Conservation (phyloP, 2,888 invertebrate species). For the Drosophila bunnanda region DNA sequence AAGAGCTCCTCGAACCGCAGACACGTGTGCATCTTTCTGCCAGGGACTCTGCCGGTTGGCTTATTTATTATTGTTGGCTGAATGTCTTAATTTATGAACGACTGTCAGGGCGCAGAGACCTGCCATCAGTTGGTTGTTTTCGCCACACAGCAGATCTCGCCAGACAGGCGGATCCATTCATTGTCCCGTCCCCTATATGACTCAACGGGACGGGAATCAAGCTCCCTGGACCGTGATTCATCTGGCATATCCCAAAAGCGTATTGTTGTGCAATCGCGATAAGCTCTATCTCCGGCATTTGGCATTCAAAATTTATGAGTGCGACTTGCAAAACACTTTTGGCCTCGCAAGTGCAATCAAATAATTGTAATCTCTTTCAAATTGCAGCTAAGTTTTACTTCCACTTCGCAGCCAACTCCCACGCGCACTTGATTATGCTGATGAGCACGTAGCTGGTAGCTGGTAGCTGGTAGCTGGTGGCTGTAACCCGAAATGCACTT, state of each 20-base stretch:
- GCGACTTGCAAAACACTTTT: conserved; percentile 57
- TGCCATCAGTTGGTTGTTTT: conserved; percentile 36
- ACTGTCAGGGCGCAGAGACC: conserved; percentile 57
- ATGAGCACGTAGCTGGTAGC: conserved; percentile 77
- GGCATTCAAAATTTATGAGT: conserved; percentile 64
- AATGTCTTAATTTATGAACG: conserved; percentile 79
- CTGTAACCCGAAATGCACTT: conserved; percentile 68
- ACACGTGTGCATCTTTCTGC: conserved; percentile 64
- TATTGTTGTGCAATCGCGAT: conserved; percentile 44
- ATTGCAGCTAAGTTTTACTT: conserved; percentile 58
- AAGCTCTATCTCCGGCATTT: conserved; percentile 44
- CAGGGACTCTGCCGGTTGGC: conserved; percentile 53
- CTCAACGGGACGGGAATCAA: conserved; percentile 12
- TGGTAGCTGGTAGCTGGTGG: too few species aligned
- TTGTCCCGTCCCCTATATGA: conserved; percentile 26
- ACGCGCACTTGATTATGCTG: conserved; percentile 65
- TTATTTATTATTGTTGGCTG: conserved; percentile 71
- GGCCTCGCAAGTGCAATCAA: conserved; percentile 61
- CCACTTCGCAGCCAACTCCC: conserved; percentile 35
- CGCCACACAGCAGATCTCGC: conserved; percentile 19
- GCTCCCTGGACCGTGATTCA: conserved; percentile 36
- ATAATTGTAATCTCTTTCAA: conserved; percentile 79
- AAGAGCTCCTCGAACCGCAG: conserved; percentile 64
- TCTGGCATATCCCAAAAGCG: conserved; percentile 9
- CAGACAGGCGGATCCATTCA: conserved; percentile 61